Evolutionary conservation across 2,888 invertebrate genomes (phyloP), one percentile per base, ranked within the genome.

Genomic region (Pterobdella sp.): DNA sequence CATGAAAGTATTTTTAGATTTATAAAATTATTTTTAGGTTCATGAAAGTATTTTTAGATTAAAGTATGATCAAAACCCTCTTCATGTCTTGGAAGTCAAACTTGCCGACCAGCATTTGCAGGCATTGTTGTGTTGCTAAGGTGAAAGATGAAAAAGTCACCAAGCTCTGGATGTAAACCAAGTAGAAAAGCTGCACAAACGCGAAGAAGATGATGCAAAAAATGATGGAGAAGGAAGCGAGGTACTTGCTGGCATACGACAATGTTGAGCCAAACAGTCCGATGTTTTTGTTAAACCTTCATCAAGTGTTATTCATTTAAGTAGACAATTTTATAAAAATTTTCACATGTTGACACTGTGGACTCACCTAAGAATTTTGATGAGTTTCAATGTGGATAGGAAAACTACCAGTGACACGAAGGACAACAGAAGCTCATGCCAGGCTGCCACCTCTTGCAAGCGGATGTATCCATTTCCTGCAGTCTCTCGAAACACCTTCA

Each of bases 141-240:
- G 22, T 7, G 49, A 42, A 42, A 22, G 49, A 42, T 42, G 49
- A 42, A 22, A 42, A 42, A 42, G 49, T 42, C 10, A 42, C 49
- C 49, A 42, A 42, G 49, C 49, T 42, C 49, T 42, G 49, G 49
- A 42, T 42, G 49, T 42, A 42, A 22, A 42, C 49, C 49, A 42
- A 42, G 49, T 42, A 42, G 49, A 42, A 42, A 22, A 42, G 49
- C 22, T 42, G 49, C 49, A 42, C 49, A 22, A 42, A 42, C 10
- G 49, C 49, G 49, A 42, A 42, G 49, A 42, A 42, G 49, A 42
- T 22, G 49, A 42, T 42, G 22, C 49, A 42, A 22, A 42, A 42
- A 22, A 42, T 42, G 49, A 42, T 42, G 49, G 10, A 42, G 49
- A 42, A 42, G 49, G 49, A 42, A 7, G 22, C 7, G 10, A 42